phyloP scores from a whole-genome alignment of 2,113 vertebrate genomes.

The Caloenas nicobarica region DNA sequence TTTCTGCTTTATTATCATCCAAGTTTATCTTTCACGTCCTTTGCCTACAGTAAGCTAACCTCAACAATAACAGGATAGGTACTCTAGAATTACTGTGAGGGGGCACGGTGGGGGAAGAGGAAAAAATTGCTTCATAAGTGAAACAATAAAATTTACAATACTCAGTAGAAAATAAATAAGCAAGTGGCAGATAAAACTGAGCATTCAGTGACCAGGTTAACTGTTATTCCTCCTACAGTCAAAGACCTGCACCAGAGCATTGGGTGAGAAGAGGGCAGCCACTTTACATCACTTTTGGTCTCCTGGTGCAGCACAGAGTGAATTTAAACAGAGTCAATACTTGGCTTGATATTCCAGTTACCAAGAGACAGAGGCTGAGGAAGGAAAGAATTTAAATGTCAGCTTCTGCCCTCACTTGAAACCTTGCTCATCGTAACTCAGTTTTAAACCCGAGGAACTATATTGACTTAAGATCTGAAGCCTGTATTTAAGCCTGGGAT shows the following conservation, averaged over 20 bases:
- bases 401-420: background rate
- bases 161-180: background rate
- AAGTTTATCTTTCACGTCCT: background rate
- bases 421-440: background rate
- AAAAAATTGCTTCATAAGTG: background rate
- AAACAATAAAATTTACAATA: background rate
- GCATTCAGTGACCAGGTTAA: background rate
- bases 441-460: background rate
- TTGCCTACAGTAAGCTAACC: background rate
- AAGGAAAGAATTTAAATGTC: background rate
- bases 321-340: background rate
- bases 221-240: background rate
- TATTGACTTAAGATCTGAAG: background rate
- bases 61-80: background rate
- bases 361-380: background rate
- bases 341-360: background rate
- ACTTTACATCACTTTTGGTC: background rate
- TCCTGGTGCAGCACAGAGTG: background rate
- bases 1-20: background rate
- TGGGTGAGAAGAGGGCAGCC: background rate
- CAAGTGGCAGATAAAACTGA: background rate
- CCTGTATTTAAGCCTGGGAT: background rate
- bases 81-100: background rate
- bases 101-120: too few species aligned
- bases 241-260: background rate